These are phyloP conservation scores for Cathartes aura DNA, from an alignment of 2,113 vertebrate species.

Conservation along the genomic window DNA sequence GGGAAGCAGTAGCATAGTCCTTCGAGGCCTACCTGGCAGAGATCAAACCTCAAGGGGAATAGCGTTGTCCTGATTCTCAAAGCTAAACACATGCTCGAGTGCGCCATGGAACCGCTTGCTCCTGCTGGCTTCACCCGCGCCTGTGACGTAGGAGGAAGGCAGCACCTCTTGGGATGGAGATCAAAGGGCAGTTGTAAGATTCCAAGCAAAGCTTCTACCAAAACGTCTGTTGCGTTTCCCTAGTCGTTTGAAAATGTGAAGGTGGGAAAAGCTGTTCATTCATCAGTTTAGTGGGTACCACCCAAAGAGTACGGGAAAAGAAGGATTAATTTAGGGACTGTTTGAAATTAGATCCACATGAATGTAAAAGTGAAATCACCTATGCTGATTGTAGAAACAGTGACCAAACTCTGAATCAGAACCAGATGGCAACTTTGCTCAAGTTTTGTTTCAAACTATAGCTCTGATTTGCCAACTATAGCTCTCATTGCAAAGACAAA, in stretches of 20 bases:
- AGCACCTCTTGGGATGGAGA: too few species aligned
- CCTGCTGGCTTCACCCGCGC: neutral
- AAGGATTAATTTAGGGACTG: neutral
- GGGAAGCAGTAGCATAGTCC: neutral
- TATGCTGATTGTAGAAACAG: neutral
- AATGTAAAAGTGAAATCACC: neutral
- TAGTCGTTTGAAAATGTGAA: neutral
- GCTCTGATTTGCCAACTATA: neutral
- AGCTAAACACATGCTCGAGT: accelerated
- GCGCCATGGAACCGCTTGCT: neutral
- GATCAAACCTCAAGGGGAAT: too few species aligned
- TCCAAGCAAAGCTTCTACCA: neutral
- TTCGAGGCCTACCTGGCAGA: neutral
- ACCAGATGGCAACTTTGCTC: neutral
- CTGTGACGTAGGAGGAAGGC: accelerated
- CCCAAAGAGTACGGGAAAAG: neutral
- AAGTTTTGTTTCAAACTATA: neutral
- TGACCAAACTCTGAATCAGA: neutral
- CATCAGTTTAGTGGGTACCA: neutral
- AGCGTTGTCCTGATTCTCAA: neutral
- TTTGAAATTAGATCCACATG: neutral
- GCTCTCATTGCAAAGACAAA: neutral
- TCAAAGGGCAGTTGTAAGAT: neutral
- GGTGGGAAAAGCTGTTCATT: neutral
- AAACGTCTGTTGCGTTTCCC: neutral